Evolutionary conservation across 64 coral and sea anemone genomes (phyloP).

Genomic region (Stylophora pistillata): DNA sequence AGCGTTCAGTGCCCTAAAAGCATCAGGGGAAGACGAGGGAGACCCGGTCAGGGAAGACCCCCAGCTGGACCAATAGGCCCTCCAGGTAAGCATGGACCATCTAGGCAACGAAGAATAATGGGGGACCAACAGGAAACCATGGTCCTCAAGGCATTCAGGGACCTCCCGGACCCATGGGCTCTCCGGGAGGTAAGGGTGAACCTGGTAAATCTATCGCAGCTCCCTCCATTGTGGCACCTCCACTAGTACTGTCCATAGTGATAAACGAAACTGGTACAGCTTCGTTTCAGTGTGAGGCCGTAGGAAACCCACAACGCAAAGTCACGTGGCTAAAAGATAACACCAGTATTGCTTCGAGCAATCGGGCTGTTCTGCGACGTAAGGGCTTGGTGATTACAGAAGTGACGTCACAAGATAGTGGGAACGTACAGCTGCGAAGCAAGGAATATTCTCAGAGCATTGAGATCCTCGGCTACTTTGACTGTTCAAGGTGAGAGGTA

Average conservation of each 20-base stretch:
- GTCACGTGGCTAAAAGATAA: conserved; percentile 57
- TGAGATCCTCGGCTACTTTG: conserved; percentile 2
- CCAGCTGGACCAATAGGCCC: conserved; percentile 7
- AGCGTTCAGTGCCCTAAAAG: conserved; percentile 21
- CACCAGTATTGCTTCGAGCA: not conserved
- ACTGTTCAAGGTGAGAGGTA: conserved; percentile 49
- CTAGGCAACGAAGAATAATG: conserved; percentile 30
- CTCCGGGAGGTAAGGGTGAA: conserved; percentile 41
- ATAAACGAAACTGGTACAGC: conserved; percentile 48
- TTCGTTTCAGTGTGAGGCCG: conserved; percentile 56
- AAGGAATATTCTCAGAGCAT: conserved; percentile 10
- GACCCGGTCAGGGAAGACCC: conserved; percentile 19
- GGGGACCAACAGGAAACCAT: conserved; percentile 25
- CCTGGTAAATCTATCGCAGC: conserved; percentile 47
- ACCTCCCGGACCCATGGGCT: conserved; percentile 47
- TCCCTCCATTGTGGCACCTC: conserved; percentile 48
- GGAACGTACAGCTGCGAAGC: conserved; percentile 23
- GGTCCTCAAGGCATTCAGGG: conserved; percentile 27
- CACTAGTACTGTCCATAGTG: conserved; percentile 27
- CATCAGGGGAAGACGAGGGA: conserved; percentile 46
- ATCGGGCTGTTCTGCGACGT: not conserved
- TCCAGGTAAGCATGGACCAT: no score
- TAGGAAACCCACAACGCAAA: conserved; percentile 42
- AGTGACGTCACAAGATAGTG: conserved; percentile 21
- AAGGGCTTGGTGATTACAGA: conserved; percentile 4